Percentiles rank a stretch among this genome's conserved stretches.
Evolutionary conservation across 2,797 vertebrate species (phyloP).

Genomic region (Podargus strigoides): DNA sequence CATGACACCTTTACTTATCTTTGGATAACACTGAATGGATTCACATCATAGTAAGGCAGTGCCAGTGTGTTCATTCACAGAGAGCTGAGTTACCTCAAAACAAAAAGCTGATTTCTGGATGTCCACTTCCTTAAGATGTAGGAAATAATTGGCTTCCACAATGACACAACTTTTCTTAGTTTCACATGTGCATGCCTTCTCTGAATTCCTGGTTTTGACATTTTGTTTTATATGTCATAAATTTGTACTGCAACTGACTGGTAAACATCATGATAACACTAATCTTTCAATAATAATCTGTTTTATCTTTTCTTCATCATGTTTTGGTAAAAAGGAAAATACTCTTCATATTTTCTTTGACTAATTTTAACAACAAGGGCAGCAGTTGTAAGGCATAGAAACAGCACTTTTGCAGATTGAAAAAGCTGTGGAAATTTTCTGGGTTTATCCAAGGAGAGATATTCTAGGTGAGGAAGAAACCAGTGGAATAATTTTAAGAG

Average conservation of each 20-base stretch:
- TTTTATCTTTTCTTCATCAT: neutral
- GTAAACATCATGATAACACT: neutral
- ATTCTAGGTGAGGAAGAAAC: neutral
- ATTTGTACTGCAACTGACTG: slow-evolving; percentile 3
- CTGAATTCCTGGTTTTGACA: slow-evolving; percentile 30
- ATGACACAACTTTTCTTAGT: neutral
- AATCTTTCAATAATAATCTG: neutral
- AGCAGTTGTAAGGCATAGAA: neutral
- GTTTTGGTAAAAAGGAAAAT: neutral
- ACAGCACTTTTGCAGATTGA: neutral
- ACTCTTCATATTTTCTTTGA: neutral
- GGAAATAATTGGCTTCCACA: neutral
- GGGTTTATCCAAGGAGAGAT: neutral
- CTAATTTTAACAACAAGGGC: neutral
- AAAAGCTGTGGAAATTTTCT: neutral
- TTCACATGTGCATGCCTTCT: neutral
- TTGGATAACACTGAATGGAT: neutral
- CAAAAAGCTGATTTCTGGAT: neutral
- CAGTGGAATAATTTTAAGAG: neutral
- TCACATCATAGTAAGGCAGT: neutral
- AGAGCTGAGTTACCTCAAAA: neutral
- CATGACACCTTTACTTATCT: neutral
- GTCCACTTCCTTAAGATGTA: neutral
- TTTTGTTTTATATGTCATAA: slow-evolving; percentile 26
- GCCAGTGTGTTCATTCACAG: neutral